Conservation (phyloP, 2,888 invertebrate species). For the Pyrrhosoma nymphula region DNA sequence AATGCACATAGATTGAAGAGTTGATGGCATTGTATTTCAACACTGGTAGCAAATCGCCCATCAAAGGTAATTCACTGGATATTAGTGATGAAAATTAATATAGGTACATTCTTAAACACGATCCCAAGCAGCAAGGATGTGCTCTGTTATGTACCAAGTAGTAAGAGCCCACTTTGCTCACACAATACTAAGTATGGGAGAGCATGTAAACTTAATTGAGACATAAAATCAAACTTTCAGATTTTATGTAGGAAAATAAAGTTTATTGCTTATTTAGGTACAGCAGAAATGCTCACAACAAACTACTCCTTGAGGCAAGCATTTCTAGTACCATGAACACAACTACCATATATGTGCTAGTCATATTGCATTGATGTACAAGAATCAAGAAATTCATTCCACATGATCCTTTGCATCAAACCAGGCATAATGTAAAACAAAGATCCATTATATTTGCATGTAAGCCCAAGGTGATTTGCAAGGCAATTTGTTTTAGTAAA, state of each 20-base stretch:
- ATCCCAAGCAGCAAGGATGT: neutral
- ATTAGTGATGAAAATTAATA: constrained; percentile 30
- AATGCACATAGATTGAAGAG: too few relatives aligned
- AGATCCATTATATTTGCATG: too few relatives aligned
- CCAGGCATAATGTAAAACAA: too few relatives aligned
- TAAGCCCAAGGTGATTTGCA: too few relatives aligned
- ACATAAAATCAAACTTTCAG: constrained; percentile 28
- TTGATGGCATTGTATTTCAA: constrained; percentile 20
- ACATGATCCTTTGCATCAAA: too few relatives aligned
- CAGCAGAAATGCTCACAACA: constrained; percentile 49
- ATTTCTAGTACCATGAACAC: constrained; percentile 33
- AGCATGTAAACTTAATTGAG: constrained; percentile 48
- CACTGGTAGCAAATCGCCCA: constrained; percentile 28
- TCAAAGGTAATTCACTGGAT: neutral
- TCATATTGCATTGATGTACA: too few relatives aligned
- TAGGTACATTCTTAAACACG: constrained; percentile 56
- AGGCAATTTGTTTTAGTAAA: too few relatives aligned
- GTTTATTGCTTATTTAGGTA: constrained; percentile 34
- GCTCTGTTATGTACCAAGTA: constrained; percentile 57
- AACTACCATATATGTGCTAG: neutral
- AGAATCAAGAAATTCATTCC: too few relatives aligned
- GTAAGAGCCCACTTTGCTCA: constrained; percentile 35
- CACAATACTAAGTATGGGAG: neutral
- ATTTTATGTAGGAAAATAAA: constrained; percentile 49
- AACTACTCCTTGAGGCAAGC: neutral